Evolutionary conservation across 2,888 invertebrate genomes (phyloP), one percentile per base, ranked within the genome.

Genomic region (Agrochola circellaris): DNA sequence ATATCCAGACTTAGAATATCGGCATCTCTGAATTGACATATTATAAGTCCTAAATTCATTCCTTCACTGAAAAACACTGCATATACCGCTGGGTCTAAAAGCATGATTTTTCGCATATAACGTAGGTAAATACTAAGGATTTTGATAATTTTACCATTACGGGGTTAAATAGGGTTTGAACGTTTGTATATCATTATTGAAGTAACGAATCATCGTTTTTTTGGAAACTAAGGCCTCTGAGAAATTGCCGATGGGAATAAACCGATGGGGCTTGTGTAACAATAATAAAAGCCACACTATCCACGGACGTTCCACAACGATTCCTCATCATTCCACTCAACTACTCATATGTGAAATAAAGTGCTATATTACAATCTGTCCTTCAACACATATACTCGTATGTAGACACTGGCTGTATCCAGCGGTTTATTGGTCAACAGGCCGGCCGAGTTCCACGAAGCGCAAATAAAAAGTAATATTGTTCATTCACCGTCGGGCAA

Each of bases 391-490:
- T 26, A 11, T 42, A 58, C 6, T 48, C 4, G 4, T 20, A 26
- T 23, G 26, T 13, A 26, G 26, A 58, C 45, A 66, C 23, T 60
- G n/a, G 23, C n/a, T 30, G 54, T n/a, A 56, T 11, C 8, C 30
- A 26, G 0, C 20, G 42, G 23, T 45, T 62, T 64, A 60, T 65
- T n/a, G 60, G 65, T 69, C 54, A 61, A n/a, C n/a, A 6, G n/a
- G n/a, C 15, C 26, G 48, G 20, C 13, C 7, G 38, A 51, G 48
- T 42, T 80, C 56, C 48, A 20, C 13, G 30, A 42, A 62, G 17
- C 1, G 56, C 54, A 79, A 61, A n/a, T 56, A 23, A 68, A 68
- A 64, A 75, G 58, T 11, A 45, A 60, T 75, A 64, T 65, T 75
- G 82, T 45, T 42, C n/a, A 15, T 68, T 26, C 51, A 34, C 1